Percentiles rank a stretch among this genome's conserved stretches.
Conservation (phyloP, 2,113 vertebrate genomes). For the Narcine bancroftii region DNA sequence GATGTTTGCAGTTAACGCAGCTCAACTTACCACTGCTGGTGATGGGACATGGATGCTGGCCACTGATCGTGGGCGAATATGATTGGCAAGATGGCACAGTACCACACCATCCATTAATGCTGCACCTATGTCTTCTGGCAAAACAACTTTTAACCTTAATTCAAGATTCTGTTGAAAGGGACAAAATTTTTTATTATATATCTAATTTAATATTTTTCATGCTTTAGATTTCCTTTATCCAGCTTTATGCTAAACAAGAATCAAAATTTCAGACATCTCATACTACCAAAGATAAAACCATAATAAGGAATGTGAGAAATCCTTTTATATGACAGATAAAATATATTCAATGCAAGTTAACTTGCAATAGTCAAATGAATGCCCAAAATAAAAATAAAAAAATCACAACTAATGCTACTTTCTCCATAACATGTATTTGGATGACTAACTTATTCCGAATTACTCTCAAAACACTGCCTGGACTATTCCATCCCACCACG, state of each 20-base stretch:
- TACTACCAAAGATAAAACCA: not conserved
- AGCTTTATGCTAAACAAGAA: not conserved
- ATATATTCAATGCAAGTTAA: not conserved
- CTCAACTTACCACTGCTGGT: constrained; percentile 82
- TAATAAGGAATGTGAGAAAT: not conserved
- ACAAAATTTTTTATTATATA: no score
- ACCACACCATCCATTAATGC: constrained; percentile 96
- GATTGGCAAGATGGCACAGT: constrained; percentile 95
- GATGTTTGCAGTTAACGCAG: not conserved
- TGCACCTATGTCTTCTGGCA: constrained; percentile 90
- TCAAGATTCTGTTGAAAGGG: constrained; percentile 76
- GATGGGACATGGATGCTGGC: constrained; percentile 96
- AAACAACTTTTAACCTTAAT: constrained; percentile 83
- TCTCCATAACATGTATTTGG: no score
- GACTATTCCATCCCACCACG: no score
- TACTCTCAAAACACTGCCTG: no score
- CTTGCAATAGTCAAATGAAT: no score
- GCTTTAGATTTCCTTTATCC: not conserved
- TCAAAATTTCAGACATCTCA: not conserved
- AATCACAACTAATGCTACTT: no score
- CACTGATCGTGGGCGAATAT: constrained; percentile 92
- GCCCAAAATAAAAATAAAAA: no score
- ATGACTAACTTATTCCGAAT: no score
- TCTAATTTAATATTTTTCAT: not conserved
- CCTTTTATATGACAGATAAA: not conserved